Evolutionary conservation across 2,113 vertebrate species (phyloP), one percentile per base, ranked within the genome.

Genomic region (Nestor notabilis): DNA sequence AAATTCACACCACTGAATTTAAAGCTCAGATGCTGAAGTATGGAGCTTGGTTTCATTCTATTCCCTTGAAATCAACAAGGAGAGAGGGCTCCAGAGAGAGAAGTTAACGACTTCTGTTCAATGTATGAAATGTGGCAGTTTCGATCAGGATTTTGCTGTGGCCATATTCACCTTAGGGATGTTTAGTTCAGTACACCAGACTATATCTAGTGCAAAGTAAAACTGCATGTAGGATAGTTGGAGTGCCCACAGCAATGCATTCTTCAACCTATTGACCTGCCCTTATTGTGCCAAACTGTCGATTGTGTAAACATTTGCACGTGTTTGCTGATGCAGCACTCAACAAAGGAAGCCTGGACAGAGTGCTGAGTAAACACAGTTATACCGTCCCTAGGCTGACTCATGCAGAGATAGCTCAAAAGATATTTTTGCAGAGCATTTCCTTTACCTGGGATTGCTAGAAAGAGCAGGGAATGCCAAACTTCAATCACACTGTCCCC

Each of bases 251-350:
- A 66, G n/a, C 31, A 75, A 24, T 0, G 7, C 18, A 14, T 61
- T 65, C 44, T 39, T 81, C 44, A 47, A 5, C 12, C 6, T 63
- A 1, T 4, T 63, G 82, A 52, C 58, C 55, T 82, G 27, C 24
- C 31, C 33, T 70, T 69, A 23, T 12, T 61, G 37, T 70, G n/a
- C 44, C 31, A 61, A 50, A 50, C 27, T 65, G 29, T 29, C 46
- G n/a, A 25, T 72, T 1, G 0, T 21, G 20, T 55, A 56, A 70
- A 50, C 16, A 9, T 56, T 5, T 10, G 4, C 1, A 1, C 53
- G 43, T 55, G 46, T 66, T 85, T 52, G 44, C 55, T 88, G 49
- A n/a, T 56, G 58, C 58, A 91, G 61, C 76, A 17, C 52, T 17
- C 17, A 33, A 20, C 5, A 20, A 47, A 70, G 29, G 11, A n/a